Conservation (phyloP, 2,888 invertebrate species). For the Strigamia crassipes region DNA sequence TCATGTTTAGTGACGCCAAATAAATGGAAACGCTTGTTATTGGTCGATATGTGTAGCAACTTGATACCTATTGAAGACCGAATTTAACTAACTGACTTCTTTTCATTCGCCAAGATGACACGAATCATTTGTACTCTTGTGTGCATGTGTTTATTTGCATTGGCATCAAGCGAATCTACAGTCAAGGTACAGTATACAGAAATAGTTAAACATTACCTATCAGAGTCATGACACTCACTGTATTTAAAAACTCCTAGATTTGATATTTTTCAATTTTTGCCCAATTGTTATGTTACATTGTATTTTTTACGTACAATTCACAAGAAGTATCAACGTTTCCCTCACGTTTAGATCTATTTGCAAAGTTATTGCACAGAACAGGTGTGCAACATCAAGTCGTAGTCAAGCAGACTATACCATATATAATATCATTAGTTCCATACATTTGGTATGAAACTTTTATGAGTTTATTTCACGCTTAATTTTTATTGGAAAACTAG, state of each 20-base stretch:
- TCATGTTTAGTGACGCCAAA: slow-evolving; percentile 7
- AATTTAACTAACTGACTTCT: not conserved
- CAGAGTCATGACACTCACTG: too few relatives aligned
- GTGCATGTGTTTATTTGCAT: not conserved
- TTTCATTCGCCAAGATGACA: slow-evolving; percentile 12
- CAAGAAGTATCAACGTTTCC: not conserved
- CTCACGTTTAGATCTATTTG: not conserved
- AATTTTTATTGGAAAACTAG: not conserved
- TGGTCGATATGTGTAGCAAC: not conserved
- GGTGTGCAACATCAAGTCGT: not conserved
- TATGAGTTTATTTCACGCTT: not conserved
- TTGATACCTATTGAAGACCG: not conserved
- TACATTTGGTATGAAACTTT: not conserved
- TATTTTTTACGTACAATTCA: not conserved
- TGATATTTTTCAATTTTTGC: too few relatives aligned
- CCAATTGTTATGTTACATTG: too few relatives aligned
- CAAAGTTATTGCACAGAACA: not conserved
- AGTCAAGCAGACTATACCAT: not conserved
- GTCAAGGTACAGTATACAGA: not conserved
- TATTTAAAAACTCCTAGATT: too few relatives aligned
- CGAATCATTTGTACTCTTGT: not conserved
- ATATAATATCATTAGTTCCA: not conserved
- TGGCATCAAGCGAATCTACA: not conserved
- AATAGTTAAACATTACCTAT: too few relatives aligned
- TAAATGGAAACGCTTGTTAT: not conserved